Conservation (phyloP, 2,113 vertebrate genomes). For the Zosterops japonicus region DNA sequence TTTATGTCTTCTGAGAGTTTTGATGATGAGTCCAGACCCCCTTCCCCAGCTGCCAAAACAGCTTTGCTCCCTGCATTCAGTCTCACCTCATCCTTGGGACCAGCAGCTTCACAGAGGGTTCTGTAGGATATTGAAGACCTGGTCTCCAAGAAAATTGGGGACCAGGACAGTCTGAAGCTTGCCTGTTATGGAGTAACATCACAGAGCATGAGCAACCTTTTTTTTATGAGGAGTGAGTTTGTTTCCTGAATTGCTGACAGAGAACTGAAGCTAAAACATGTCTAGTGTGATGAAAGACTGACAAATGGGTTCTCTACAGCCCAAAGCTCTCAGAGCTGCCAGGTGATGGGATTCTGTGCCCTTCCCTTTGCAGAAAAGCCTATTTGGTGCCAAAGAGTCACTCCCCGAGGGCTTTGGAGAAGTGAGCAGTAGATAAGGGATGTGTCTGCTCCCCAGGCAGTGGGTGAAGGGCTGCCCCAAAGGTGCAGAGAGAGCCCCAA, state of each 20-base stretch:
- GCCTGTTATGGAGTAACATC: neutral
- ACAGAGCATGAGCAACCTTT: neutral
- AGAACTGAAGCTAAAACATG: neutral
- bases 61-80: neutral
- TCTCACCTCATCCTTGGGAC: neutral
- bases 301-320: neutral
- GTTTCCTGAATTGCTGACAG: neutral
- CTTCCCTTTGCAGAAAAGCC: neutral
- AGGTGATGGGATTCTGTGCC: neutral
- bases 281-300: neutral
- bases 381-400: neutral
- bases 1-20: neutral
- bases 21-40: neutral
- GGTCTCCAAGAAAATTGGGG: neutral
- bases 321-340: neutral
- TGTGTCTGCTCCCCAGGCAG: neutral
- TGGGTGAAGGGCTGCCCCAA: neutral
- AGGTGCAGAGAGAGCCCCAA: neutral
- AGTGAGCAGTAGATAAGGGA: neutral
- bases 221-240: neutral
- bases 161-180: neutral
- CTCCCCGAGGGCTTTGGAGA: fast-evolving
- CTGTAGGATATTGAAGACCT: neutral
- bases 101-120: neutral
- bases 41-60: neutral